Evolutionary conservation across 2,888 invertebrate species (phyloP).

Genomic region (Papilio elwesi): DNA sequence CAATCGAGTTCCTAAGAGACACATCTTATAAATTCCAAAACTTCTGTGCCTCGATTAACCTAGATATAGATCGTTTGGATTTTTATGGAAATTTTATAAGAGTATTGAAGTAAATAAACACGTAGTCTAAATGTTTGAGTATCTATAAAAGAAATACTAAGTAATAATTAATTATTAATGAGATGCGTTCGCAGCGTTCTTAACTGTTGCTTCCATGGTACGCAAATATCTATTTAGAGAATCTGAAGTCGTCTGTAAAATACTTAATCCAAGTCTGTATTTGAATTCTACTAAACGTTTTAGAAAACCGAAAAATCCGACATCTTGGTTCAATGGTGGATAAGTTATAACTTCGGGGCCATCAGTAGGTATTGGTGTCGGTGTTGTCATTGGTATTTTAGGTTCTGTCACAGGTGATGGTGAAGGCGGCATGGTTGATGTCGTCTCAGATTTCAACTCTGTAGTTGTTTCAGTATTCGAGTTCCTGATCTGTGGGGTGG

Average conservation of each 20-base stretch:
- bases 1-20: neutral
- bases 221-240: conserved; percentile 87
- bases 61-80: conserved; percentile 28
- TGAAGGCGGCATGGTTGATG: conserved; percentile 67
- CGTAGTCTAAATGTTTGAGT: conserved; percentile 16
- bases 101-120: conserved; percentile 19
- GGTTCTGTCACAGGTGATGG: conserved; percentile 55
- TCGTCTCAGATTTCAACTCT: conserved; percentile 67
- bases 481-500: conserved; percentile 44
- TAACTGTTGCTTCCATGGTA: conserved; percentile 78
- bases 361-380: conserved; percentile 53
- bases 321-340: conserved; percentile 67
- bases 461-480: conserved; percentile 72
- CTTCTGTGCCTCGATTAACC: conserved; percentile 3
- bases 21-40: neutral
- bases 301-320: conserved; percentile 84
- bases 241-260: conserved; percentile 87
- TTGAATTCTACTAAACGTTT: conserved; percentile 88
- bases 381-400: conserved; percentile 51
- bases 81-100: neutral
- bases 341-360: conserved; percentile 72
- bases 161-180: conserved; percentile 38
- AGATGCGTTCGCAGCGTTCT: conserved; percentile 65
- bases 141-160: conserved; percentile 36
- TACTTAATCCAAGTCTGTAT: conserved; percentile 86